These are phyloP conservation scores for Myrmecophaga tridactyla DNA, from an alignment of 2,113 vertebrate genomes.

Conservation along the genomic window DNA sequence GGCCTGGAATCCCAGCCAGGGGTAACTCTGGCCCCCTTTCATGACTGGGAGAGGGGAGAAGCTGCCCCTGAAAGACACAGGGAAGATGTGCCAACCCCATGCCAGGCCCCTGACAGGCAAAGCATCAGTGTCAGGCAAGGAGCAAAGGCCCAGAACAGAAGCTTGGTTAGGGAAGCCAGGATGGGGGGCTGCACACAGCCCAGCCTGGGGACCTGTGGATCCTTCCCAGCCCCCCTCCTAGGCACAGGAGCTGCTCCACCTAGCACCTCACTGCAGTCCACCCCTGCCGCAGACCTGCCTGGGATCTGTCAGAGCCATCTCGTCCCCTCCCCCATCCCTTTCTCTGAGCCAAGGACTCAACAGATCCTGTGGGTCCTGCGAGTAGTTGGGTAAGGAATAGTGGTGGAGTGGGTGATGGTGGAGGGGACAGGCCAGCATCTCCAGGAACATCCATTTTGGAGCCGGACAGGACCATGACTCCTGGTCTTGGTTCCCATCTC, in stretches of 20 bases:
- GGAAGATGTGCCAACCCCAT: background rate
- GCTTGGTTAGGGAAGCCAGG: background rate
- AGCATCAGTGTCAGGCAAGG: background rate
- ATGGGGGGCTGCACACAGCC: background rate
- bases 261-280: background rate
- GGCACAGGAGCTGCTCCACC: background rate
- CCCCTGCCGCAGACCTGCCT: background rate
- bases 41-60: background rate
- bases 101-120: background rate
- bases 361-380: background rate
- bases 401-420: too few species aligned
- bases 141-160: background rate
- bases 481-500: background rate
- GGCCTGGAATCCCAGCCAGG: background rate
- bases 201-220: background rate
- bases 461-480: background rate
- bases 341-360: background rate
- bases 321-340: background rate
- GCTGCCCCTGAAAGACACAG: background rate
- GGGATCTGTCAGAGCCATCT: background rate
- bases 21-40: background rate
- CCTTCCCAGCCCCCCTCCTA: background rate
- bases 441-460: background rate
- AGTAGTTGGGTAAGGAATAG: background rate
- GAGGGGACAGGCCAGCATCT: background rate